These are phyloP conservation scores for Spodoptera littoralis DNA, from an alignment of 2,888 invertebrate species.

Conservation along the genomic window DNA sequence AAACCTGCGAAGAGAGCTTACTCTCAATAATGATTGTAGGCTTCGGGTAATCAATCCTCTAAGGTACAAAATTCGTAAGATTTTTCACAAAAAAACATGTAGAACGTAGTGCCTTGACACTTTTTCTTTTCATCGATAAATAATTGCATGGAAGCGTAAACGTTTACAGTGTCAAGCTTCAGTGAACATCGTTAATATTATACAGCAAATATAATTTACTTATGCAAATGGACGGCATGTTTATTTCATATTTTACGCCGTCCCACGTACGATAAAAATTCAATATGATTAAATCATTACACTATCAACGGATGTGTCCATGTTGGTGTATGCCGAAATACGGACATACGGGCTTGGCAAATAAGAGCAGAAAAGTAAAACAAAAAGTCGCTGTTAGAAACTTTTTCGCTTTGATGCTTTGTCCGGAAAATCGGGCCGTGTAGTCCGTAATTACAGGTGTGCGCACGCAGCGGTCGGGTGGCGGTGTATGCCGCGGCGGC, in stretches of 20 bases:
- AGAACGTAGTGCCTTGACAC: slow-evolving; percentile 39
- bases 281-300: slow-evolving; percentile 29
- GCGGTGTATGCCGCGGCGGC: slow-evolving; percentile 14
- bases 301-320: slow-evolving; percentile 16
- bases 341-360: slow-evolving; percentile 38
- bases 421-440: slow-evolving; percentile 61
- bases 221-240: slow-evolving; percentile 32
- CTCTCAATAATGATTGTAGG: neutral
- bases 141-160: slow-evolving; percentile 41
- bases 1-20: slow-evolving; percentile 65
- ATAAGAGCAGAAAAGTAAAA: slow-evolving; percentile 41
- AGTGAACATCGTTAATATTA: slow-evolving; percentile 33
- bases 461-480: slow-evolving; percentile 38
- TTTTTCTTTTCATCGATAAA: slow-evolving; percentile 36
- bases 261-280: slow-evolving; percentile 18
- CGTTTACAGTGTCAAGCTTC: slow-evolving; percentile 31
- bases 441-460: slow-evolving; percentile 64
- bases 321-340: slow-evolving; percentile 18
- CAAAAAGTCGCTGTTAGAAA: slow-evolving; percentile 55
- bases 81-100: too few species aligned
- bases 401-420: slow-evolving; percentile 66
- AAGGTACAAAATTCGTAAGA: neutral
- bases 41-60: neutral
- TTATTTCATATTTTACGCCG: slow-evolving; percentile 28
- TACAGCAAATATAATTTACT: slow-evolving; percentile 38